Percentiles rank a stretch among this genome's conserved stretches.
Evolutionary conservation across 2,113 vertebrate genomes (phyloP).

Genomic region (Etheostoma spectabile): DNA sequence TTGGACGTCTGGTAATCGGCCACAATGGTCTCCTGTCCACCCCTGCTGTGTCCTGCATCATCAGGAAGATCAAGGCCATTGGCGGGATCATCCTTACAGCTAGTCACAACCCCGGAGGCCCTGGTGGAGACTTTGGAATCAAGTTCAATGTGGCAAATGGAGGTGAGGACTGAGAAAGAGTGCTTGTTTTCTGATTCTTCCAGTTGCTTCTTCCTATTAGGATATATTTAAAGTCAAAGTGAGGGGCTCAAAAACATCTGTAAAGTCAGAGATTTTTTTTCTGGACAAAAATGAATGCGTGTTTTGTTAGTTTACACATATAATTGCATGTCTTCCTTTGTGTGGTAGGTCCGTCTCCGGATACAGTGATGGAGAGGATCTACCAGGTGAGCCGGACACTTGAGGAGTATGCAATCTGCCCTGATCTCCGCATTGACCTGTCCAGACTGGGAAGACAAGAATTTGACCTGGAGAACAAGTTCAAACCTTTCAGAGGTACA

Average conservation of each 20-base stretch:
- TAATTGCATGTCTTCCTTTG: not conserved
- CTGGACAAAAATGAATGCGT: not conserved
- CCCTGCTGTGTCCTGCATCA: slow-evolving; percentile 97
- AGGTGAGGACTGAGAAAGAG: slow-evolving; percentile 82
- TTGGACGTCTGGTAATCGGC: slow-evolving; percentile 95
- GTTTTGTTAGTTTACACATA: not conserved
- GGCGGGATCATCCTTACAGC: slow-evolving; percentile 98
- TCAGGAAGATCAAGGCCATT: slow-evolving; percentile 98
- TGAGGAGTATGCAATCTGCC: slow-evolving; percentile 96
- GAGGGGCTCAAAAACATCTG: not conserved
- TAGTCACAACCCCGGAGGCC: slow-evolving; percentile 96
- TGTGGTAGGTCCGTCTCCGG: slow-evolving; percentile 91
- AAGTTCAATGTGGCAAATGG: slow-evolving; percentile 98
- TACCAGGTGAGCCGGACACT: slow-evolving; percentile 97
- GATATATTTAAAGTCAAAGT: not conserved
- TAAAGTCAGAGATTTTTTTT: not conserved
- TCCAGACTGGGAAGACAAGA: slow-evolving; percentile 96
- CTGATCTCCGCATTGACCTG: slow-evolving; percentile 94
- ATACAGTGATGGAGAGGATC: slow-evolving; percentile 95
- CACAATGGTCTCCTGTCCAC: slow-evolving; percentile 98
- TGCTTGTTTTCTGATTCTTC: not conserved
- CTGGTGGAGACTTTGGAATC: slow-evolving; percentile 95
- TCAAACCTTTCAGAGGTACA: slow-evolving; percentile 98
- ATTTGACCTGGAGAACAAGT: slow-evolving; percentile 99
- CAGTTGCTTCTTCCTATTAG: not conserved